Evolutionary conservation across 2,113 vertebrate species (phyloP).

Genomic region (Hippocampus mohnikei): DNA sequence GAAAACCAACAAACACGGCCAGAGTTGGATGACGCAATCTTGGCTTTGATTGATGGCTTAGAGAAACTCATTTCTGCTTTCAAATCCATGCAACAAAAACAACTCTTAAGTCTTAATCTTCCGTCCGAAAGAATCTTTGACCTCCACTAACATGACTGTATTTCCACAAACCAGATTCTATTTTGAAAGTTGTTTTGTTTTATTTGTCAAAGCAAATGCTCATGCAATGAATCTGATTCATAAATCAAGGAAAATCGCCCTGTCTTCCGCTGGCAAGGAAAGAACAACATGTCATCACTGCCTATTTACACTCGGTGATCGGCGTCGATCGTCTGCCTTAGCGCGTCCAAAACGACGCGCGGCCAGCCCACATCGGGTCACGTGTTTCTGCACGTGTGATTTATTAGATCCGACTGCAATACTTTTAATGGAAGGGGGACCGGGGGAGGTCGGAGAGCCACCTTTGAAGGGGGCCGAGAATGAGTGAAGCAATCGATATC

Average conservation of each 20-base stretch:
- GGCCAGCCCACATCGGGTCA: conserved; percentile 11
- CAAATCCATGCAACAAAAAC: background rate
- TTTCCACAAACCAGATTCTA: background rate
- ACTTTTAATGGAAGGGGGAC: conserved; percentile 48
- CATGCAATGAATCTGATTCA: conserved; percentile 19
- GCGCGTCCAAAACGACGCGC: conserved; percentile 18
- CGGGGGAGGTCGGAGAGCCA: conserved; percentile 51
- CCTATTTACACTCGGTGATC: conserved; percentile 41
- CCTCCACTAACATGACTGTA: background rate
- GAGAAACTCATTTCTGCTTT: background rate
- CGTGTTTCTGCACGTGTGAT: conserved; percentile 21
- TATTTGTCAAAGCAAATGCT: conserved; percentile 1
- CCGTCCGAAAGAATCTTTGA: conserved; percentile 2
- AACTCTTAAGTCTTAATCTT: conserved; percentile 2
- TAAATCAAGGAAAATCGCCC: background rate
- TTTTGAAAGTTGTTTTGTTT: background rate
- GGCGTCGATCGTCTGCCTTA: conserved; percentile 36
- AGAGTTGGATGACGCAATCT: conserved; percentile 24
- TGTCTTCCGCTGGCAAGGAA: background rate
- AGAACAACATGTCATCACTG: conserved; percentile 38
- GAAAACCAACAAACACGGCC: conserved; percentile 24
- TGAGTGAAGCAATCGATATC: conserved; percentile 37
- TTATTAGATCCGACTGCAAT: conserved; percentile 55
- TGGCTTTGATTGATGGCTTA: conserved; percentile 25
- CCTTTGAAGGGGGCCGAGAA: conserved; percentile 30